A percentile compares a stretch with the other conserved stretches of the same genome.
phyloP scores from a whole-genome alignment of 2,113 vertebrate species.

The Prunella fulvescens region DNA sequence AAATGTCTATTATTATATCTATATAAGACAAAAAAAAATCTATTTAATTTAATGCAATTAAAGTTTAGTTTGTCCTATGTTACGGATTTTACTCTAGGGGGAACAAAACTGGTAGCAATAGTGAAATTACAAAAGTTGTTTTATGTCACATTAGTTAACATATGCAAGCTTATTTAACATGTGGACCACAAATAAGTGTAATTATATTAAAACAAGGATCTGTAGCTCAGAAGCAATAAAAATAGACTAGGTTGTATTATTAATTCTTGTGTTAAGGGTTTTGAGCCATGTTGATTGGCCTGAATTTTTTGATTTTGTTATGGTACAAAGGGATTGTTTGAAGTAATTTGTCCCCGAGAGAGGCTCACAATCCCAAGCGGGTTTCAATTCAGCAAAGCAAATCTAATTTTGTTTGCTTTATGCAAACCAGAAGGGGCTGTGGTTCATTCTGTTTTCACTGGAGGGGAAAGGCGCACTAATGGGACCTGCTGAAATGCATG shows the following conservation, averaged over 20 bases:
- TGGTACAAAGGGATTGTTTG: constrained; percentile 99
- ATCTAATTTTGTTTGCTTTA: constrained; percentile 99
- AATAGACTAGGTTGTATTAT: constrained; percentile 93
- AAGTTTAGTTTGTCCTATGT: constrained; percentile 70
- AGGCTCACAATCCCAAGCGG: constrained; percentile 95
- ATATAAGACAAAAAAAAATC: constrained; percentile 50
- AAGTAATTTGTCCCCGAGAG: constrained; percentile 99
- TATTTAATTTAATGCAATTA: constrained; percentile 72
- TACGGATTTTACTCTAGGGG: constrained; percentile 68
- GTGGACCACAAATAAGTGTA: constrained; percentile 82
- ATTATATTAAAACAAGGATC: constrained; percentile 83
- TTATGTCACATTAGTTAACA: constrained; percentile 80
- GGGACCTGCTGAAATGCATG: constrained; percentile 88
- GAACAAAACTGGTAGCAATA: constrained; percentile 72
- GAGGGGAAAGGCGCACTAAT: constrained; percentile 93
- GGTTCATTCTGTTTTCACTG: constrained; percentile 97
- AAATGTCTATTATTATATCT: constrained; percentile 54
- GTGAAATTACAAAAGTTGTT: constrained; percentile 79
- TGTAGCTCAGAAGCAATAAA: constrained; percentile 88
- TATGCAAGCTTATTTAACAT: constrained; percentile 83
- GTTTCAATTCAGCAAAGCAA: constrained; percentile 99
- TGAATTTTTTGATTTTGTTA: constrained; percentile 96
- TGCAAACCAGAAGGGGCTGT: constrained; percentile 97
- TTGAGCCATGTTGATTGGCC: constrained; percentile 96
- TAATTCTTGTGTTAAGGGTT: constrained; percentile 98